These are phyloP conservation scores for Emberiza fucata DNA, from an alignment of 2,113 vertebrate species.

Conservation along the genomic window DNA sequence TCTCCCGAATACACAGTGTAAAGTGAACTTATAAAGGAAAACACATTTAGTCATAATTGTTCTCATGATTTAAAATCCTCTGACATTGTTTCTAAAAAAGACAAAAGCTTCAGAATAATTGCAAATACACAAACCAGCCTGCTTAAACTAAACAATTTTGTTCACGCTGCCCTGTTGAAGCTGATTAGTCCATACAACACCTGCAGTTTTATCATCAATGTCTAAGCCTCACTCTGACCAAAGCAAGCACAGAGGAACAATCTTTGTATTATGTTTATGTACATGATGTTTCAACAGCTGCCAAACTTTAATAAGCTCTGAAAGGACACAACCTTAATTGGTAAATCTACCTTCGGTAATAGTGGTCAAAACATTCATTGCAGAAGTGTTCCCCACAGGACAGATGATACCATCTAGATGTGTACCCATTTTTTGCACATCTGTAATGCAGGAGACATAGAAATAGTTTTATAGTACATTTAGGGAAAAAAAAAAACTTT, in stretches of 20 bases:
- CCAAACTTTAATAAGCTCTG: not conserved
- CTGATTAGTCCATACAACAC: not conserved
- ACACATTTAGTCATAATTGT: not conserved
- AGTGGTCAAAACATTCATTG: slow-evolving; percentile 98
- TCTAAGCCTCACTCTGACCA: not conserved
- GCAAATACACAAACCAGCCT: not conserved
- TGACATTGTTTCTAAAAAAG: not conserved
- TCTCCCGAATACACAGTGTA: not conserved
- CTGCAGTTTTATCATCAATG: not conserved
- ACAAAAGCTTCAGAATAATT: not conserved
- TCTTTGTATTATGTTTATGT: not conserved
- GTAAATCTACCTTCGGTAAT: slow-evolving; percentile 90
- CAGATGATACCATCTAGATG: slow-evolving; percentile 96
- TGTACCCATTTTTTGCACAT: slow-evolving; percentile 98
- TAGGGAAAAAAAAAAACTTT: not conserved
- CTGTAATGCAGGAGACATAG: slow-evolving; percentile 69
- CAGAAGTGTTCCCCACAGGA: slow-evolving; percentile 99
- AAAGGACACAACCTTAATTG: not conserved
- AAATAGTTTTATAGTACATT: not conserved
- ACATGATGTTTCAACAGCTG: not conserved
- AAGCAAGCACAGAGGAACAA: not conserved
- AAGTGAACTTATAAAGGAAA: not conserved
- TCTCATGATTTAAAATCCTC: not conserved
- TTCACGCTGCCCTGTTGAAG: fast-evolving
- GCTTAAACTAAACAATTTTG: not conserved